Conservation (phyloP, 1,140 invertebrate species). For the Papilio machaon region DNA sequence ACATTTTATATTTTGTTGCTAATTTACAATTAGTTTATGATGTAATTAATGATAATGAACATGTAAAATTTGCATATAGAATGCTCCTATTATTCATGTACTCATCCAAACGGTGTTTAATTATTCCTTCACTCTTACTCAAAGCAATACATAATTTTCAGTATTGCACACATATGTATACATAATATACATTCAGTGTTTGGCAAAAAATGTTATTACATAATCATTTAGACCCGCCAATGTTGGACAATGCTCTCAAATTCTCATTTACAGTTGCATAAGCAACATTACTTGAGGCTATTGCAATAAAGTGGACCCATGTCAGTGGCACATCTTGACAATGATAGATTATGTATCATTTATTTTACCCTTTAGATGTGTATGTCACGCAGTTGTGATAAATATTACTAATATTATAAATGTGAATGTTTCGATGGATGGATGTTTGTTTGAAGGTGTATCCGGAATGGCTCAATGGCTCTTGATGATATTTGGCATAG, state of each 20-base stretch:
- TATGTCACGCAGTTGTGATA: neutral
- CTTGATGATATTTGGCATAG: too few relatives aligned
- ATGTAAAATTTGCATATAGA: neutral
- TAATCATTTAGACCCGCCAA: slow-evolving; percentile 43
- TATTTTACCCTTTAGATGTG: neutral
- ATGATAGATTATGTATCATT: neutral
- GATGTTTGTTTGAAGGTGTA: too few relatives aligned
- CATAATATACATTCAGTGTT: slow-evolving; percentile 18
- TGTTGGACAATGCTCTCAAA: slow-evolving; percentile 65
- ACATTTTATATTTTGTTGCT: too few relatives aligned
- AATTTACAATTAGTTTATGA: too few relatives aligned
- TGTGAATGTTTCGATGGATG: neutral
- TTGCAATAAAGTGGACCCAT: neutral
- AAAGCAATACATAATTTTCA: neutral
- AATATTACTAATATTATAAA: neutral
- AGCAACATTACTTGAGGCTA: slow-evolving; percentile 29
- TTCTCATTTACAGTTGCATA: slow-evolving; percentile 52
- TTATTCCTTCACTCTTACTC: neutral
- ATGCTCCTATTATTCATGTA: neutral
- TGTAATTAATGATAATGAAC: too few relatives aligned
- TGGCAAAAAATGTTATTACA: slow-evolving; percentile 35
- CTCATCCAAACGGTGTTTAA: neutral
- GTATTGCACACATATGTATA: neutral
- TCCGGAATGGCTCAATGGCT: too few relatives aligned
- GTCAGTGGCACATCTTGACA: neutral